Evolutionary conservation across 1,140 invertebrate genomes (phyloP), one percentile per base, ranked within the genome.

Genomic region (Drosophila littoralis): DNA sequence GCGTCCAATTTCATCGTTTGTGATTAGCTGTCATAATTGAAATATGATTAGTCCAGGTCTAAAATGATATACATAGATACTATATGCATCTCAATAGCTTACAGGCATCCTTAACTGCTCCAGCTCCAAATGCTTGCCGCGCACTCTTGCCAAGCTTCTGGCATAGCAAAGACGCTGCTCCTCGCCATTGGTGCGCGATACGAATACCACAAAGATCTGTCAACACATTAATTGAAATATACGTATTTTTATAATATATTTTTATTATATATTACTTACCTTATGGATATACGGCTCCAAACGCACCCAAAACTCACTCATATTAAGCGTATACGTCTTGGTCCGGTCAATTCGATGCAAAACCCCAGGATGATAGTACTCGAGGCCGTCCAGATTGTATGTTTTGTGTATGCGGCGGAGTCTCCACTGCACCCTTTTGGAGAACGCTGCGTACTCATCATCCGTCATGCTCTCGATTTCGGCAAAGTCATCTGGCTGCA

Each of bases 301-400:
- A 9, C 71, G 65, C 50, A 74, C 57, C 65, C 65, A 74, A 57
- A 55, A 69, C 58, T 74, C 71, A 17, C n/a, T 50, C 40, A 74
- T 32, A 52, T 74, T 68, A 1, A 74, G 35, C 1, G 36, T 13
- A 22, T 74, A 74, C 5, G 65, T 54, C 42, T 69, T 74, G 3
- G 28, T 9, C 2, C 50, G 57, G 42, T 74, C 71, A 10, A 74
- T 74, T n/a, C 48, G 55, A 74, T 74, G 71, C 6, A 74, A 65
- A 10, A 69, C 57, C 1, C 58, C 57, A 1, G 71, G 65, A 61
- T 74, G 35, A 38, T 74, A 74, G 35, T 55, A 74, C 15, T 69
- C 65, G 35, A 69, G 1, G 3, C 50, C 42, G 6, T 61, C 10
- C 7, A 17, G 35, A 43, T 36, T 8, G 12, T 48, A 69, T 1